Base-by-base conservation (phyloP, 2,113 vertebrate genomes). In the Scytalopus superciliaris region DNA sequence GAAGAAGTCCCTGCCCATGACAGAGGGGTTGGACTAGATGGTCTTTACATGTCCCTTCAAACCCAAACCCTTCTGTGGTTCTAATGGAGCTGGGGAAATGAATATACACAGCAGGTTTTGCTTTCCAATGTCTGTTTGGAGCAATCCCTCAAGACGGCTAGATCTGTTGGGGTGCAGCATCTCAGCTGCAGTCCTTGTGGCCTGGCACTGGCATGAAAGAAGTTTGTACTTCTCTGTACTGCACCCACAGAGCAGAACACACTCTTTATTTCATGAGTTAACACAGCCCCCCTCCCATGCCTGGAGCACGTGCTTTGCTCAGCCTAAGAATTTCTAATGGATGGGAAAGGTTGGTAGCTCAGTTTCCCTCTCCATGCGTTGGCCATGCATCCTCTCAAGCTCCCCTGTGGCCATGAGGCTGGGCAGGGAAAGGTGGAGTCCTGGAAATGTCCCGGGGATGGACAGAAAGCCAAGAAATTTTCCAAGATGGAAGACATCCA, bases 401-500 rank as follows among this genome's bases (percentile, higher is more conserved):
- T 89, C 77, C 64, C 40, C 17, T 0, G 8, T 25, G 84, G 47
- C 53, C 44, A 10, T 0, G 4, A 81, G 70, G 81, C 31, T 75
- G 74, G 87, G 69, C 79, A 79, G 66, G 57, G 84, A 53, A 94
- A 93, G 89, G 78, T 53, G 77, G 87, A 93, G 91, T 76, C 74
- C 75, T 87, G 77, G 74, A 91, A 92, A 37, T 11, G 3, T 50
- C 66, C 68, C n/a, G 7, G 62, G 42, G 77, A 68, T 30, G 57
- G 80, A 89, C n/a, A 79, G 89, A 72, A 87, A 92, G 31, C 87
- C 39, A 72, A 91, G 83, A 78, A 86, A 59, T 10, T 60, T 90
- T 94, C 77, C 78, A 88, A 50, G n/a, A 55, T 70, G 87, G 93
- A 94, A 93, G 16, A 45, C 77, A 77, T 70, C 92, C 94, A 96